These are phyloP conservation scores for Scaptomyza graminum DNA, from an alignment of 1,140 invertebrate species.

Conservation along the genomic window DNA sequence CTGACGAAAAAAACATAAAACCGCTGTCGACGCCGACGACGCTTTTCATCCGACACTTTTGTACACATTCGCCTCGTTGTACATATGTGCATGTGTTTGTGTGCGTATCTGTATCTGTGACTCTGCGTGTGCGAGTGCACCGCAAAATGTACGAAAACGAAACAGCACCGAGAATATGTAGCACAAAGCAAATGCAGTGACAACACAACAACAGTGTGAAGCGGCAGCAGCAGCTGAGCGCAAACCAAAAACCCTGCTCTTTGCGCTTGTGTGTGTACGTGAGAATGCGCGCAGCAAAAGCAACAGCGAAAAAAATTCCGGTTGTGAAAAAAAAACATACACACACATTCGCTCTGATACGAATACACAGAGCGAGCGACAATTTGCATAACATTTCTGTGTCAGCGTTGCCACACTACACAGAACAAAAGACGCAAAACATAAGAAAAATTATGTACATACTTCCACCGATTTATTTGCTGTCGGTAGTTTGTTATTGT, in stretches of 20 bases:
- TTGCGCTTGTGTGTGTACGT: constrained; percentile 64
- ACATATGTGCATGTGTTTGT: constrained; percentile 17
- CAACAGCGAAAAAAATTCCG: constrained; percentile 73
- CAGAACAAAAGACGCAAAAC: constrained; percentile 33
- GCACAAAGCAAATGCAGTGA: constrained; percentile 74
- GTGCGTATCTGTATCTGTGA: constrained; percentile 17
- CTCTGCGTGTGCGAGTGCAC: constrained; percentile 36
- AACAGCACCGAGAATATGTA: constrained; percentile 43
- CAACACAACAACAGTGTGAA: constrained; percentile 60
- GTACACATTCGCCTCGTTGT: constrained; percentile 23
- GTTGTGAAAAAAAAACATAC: constrained; percentile 60
- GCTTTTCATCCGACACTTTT: constrained; percentile 43
- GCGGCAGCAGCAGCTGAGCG: constrained; percentile 64
- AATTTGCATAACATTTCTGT: constrained; percentile 63
- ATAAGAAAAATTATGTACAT: constrained; percentile 1
- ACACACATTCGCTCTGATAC: constrained; percentile 23
- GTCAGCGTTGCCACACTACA: constrained; percentile 55
- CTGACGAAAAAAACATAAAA: constrained; percentile 55
- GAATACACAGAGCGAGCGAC: constrained; percentile 32
- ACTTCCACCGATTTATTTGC: background rate
- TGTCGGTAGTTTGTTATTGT: constrained; percentile 39
- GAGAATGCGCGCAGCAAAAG: constrained; percentile 71
- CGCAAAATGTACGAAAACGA: constrained; percentile 59
- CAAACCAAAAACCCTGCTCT: constrained; percentile 27
- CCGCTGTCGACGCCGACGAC: constrained; percentile 28